Conservation (phyloP, 2,113 vertebrate species). For the Porphyrio hochstetteri region DNA sequence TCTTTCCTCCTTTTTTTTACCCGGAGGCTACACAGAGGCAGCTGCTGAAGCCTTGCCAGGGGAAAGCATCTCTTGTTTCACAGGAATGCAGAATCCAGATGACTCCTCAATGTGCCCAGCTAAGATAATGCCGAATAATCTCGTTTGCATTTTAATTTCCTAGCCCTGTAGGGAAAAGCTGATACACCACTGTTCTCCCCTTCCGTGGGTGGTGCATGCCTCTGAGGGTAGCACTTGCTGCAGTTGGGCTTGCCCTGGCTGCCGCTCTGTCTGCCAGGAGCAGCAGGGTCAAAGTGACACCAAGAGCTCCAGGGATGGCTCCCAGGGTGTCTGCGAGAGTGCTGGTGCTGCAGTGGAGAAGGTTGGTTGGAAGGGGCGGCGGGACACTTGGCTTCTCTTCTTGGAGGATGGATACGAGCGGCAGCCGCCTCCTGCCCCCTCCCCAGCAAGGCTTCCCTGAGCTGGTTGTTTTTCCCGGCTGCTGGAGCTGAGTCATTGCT, state of each 20-base stretch:
- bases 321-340: neutral
- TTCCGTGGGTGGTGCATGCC: neutral
- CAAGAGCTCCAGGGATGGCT: neutral
- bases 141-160: neutral
- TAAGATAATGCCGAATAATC: neutral
- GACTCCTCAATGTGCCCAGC: neutral
- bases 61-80: neutral
- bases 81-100: neutral
- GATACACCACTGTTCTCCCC: neutral
- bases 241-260: neutral
- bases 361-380: neutral
- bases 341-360: fast-evolving
- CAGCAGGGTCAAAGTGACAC: neutral
- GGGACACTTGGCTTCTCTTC: neutral
- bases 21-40: neutral
- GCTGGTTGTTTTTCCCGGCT: neutral
- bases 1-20: neutral
- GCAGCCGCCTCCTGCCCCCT: neutral
- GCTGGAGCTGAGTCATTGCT: neutral
- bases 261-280: neutral
- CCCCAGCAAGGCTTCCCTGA: neutral
- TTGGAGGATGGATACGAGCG: fast-evolving
- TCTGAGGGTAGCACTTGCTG: neutral
- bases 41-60: neutral
- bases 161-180: neutral